A percentile compares a stretch with the other conserved stretches of the same genome.
Conservation (phyloP, 2,888 invertebrate species). For the Yponomeuta malinellus region DNA sequence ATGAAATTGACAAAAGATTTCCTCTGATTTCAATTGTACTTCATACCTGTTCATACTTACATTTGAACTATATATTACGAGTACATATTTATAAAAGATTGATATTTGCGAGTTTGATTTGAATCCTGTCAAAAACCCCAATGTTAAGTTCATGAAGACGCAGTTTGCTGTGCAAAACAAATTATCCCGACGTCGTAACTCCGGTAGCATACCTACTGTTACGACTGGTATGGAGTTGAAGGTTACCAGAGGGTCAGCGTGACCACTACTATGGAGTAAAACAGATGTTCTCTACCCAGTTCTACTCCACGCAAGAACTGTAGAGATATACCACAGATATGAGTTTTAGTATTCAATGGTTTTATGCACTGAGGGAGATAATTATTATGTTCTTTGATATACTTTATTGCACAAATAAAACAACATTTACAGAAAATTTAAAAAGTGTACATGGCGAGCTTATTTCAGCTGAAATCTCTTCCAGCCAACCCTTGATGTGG, state of each 20-base stretch:
- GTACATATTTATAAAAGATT: constrained; percentile 76
- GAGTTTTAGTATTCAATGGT: too few relatives aligned
- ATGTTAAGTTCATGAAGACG: neutral
- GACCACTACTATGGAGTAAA: neutral
- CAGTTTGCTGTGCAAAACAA: too few relatives aligned
- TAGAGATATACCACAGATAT: too few relatives aligned
- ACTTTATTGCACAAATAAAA: too few relatives aligned
- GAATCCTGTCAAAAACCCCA: neutral
- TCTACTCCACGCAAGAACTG: too few relatives aligned
- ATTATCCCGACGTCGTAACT: too few relatives aligned
- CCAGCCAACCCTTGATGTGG: too few relatives aligned
- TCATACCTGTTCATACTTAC: constrained; percentile 32
- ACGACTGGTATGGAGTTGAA: neutral
- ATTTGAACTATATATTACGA: constrained; percentile 73
- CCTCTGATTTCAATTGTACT: constrained; percentile 73
- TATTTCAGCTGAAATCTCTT: too few relatives aligned
- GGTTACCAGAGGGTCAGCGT: neutral
- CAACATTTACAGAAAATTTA: too few relatives aligned
- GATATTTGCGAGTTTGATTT: constrained; percentile 61
- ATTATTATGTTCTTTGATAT: too few relatives aligned
- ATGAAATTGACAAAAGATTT: constrained; percentile 71
- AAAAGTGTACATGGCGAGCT: too few relatives aligned
- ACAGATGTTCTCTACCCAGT: neutral
- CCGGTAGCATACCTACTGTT: neutral
- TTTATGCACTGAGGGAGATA: too few relatives aligned